Evolutionary conservation across 1,140 invertebrate genomes (phyloP), one percentile per base, ranked within the genome.

Genomic region (Metopolophium dirhodum): DNA sequence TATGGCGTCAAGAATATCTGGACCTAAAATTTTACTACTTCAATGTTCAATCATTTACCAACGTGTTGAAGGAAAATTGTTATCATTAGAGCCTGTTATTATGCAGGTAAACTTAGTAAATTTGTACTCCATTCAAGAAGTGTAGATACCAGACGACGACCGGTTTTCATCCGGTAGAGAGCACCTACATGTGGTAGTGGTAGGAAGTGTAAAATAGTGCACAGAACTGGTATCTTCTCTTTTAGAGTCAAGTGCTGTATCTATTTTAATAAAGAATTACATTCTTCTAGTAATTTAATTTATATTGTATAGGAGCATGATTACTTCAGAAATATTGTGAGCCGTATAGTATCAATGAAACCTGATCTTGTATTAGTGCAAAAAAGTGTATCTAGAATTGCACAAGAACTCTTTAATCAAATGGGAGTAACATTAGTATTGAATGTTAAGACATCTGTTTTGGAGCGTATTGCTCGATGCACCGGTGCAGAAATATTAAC

Each of bases 21-120:
- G 98, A 95, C 98, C 99, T 1, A 97, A 97, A 92, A 97, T 99
- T 91, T 95, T 99, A 1, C 95, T 99, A 1, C 95, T 99, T 14
- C 96, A 97, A 94, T 98, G 98, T 93, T 97, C 98, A 8, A 97
- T 99, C 88, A 98, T 98, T 94, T 99, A 99, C 95, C 98, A 99
- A 95, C 96, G 98, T 94, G 97, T 98, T 4, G 98, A 99, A 95
- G 98, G 98, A 45, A 98, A 98, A 95, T 96, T 99, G 86, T 97
- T 98, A 83, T 98, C 98, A 22, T 96, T 99, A 61, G 98, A 99
- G 95, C 98, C 98, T 20, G 97, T 99, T 18, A 96, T 99, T 94
- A 96, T 99, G 96, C 98, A 98, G 96, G 97, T 97, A 95, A 77
- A 77, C 30, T 77, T n/a, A n/a, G 14, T 77, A 35, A 77, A n/a